A percentile compares a stretch with the other conserved stretches of the same genome.
These are phyloP conservation scores for Lophius americanus DNA, from an alignment of 2,797 vertebrate species.

Conservation along the genomic window DNA sequence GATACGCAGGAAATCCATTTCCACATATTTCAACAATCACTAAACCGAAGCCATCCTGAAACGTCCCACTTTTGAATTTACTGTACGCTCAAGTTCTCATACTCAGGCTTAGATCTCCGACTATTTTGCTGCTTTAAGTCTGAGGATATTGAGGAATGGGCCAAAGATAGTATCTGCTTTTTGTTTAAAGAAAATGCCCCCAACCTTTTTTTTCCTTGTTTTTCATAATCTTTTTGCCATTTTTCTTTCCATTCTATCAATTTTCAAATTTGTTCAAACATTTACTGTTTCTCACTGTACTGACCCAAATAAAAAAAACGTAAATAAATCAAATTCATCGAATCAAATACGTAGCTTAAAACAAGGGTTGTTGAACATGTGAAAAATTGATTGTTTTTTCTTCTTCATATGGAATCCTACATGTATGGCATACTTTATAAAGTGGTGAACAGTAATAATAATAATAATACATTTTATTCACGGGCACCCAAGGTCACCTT, in stretches of 20 bases:
- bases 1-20: slow-evolving; percentile 11
- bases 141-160: not conserved
- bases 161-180: too few species aligned
- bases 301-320: not conserved
- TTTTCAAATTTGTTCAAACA: not conserved
- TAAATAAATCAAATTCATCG: too few species aligned
- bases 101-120: not conserved
- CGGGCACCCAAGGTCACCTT: too few species aligned
- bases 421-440: slow-evolving; percentile 2
- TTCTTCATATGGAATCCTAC: not conserved
- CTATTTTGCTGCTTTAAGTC: not conserved
- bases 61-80: not conserved
- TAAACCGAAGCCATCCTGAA: not conserved
- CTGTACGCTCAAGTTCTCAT: not conserved
- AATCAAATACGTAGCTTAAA: not conserved
- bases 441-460: not conserved
- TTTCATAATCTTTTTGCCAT: too few species aligned
- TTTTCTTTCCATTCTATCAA: not conserved
- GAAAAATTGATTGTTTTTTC: not conserved
- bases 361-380: not conserved
- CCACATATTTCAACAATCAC: slow-evolving; percentile 11
- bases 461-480: too few species aligned
- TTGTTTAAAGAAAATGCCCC: too few species aligned
- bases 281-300: too few species aligned
- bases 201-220: too few species aligned